Conservation (phyloP, 2,888 invertebrate species). For the Pegoplata infirma region DNA sequence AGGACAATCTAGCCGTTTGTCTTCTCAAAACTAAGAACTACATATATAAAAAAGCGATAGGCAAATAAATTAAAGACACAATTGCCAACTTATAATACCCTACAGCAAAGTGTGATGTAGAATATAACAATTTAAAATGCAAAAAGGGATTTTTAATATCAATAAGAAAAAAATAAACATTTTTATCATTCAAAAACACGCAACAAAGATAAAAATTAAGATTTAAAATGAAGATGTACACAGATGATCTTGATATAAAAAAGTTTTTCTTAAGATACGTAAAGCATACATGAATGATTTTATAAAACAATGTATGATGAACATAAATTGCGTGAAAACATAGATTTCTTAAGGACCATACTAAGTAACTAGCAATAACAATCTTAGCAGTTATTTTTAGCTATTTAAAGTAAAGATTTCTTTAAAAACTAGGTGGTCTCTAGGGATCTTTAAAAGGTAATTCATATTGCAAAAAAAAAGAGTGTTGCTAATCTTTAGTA, state of each 20-base stretch:
- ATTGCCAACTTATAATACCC: background rate
- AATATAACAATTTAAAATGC: background rate
- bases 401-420: background rate
- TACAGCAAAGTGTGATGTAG: background rate
- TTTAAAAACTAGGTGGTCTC: conserved; percentile 48
- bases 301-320: conserved; percentile 3
- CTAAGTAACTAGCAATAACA: background rate
- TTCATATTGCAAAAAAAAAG: conserved; percentile 19
- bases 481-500: conserved; percentile 50
- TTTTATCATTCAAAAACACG: conserved; percentile 53
- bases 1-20: too few relatives aligned
- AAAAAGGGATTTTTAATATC: conserved; percentile 5
- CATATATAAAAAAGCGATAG: too few relatives aligned
- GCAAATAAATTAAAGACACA: too few relatives aligned
- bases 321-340: conserved; percentile 43
- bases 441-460: conserved; percentile 6
- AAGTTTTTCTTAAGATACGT: background rate
- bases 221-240: background rate
- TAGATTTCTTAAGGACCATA: conserved; percentile 1
- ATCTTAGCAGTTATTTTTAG: conserved; percentile 19
- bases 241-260: background rate
- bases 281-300: conserved; percentile 9
- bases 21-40: too few relatives aligned
- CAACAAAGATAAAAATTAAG: conserved; percentile 43
- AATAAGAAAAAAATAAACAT: conserved; percentile 12